phyloP scores from a whole-genome alignment of 2,797 vertebrate genomes.

The Tachyglossus aculeatus region DNA sequence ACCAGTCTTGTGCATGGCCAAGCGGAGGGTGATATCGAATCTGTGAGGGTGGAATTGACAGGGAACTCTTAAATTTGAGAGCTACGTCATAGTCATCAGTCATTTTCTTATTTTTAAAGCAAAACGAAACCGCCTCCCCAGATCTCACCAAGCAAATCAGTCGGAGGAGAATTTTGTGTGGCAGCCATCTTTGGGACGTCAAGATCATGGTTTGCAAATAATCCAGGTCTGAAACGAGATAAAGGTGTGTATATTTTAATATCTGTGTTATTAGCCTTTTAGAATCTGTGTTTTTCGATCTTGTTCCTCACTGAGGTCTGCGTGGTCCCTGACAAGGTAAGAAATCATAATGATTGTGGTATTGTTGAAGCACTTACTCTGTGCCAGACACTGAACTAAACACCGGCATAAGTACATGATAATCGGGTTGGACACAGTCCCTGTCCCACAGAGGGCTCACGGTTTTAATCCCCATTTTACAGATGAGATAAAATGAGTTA shows the following conservation, averaged over 20 bases:
- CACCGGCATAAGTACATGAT: no score
- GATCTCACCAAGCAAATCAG: slow-evolving; percentile 96
- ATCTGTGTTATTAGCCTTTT: background rate
- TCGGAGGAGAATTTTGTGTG: slow-evolving; percentile 94
- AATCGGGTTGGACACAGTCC: no score
- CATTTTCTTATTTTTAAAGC: slow-evolving; percentile 76
- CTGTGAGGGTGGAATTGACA: background rate
- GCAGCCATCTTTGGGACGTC: slow-evolving; percentile 91
- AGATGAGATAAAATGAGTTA: no score
- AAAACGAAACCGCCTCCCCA: slow-evolving; percentile 95
- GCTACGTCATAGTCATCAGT: background rate
- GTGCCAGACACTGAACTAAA: no score
- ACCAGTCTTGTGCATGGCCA: slow-evolving; percentile 26
- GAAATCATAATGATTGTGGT: no score
- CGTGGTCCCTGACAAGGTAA: no score
- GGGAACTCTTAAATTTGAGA: slow-evolving; percentile 3
- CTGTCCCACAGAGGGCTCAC: no score
- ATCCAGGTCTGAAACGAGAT: slow-evolving; percentile 92
- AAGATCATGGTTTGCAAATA: slow-evolving; percentile 95
- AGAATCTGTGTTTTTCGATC: no score
- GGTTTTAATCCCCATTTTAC: no score
- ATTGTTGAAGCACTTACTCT: no score
- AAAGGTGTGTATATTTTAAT: slow-evolving; percentile 83
- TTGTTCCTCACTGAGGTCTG: no score
- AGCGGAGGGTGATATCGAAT: background rate